phyloP scores from a whole-genome alignment of 2,113 vertebrate genomes.

The Protomyctophum bolini region DNA sequence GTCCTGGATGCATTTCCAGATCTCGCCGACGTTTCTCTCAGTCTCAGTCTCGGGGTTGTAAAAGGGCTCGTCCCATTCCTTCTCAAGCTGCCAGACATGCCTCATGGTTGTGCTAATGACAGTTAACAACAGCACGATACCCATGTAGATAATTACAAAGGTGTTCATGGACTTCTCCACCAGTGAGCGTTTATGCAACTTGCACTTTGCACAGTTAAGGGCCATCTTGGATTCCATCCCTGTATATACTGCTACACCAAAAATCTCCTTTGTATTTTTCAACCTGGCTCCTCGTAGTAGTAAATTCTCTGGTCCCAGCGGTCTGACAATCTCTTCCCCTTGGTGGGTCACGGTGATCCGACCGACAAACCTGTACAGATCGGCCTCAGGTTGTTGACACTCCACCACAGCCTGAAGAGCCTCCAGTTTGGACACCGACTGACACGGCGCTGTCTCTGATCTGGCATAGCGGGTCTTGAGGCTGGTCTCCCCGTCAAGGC shows the following conservation, averaged over 20 bases:
- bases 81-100: slow-evolving; percentile 87
- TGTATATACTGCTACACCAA: slow-evolving; percentile 90
- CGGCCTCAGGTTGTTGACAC: slow-evolving; percentile 89
- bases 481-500: slow-evolving; percentile 90
- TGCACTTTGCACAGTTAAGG: slow-evolving; percentile 92
- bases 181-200: slow-evolving; percentile 91
- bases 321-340: slow-evolving; percentile 86
- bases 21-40: slow-evolving; percentile 90
- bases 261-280: slow-evolving; percentile 92
- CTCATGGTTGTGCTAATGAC: slow-evolving; percentile 89
- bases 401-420: slow-evolving; percentile 85
- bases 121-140: slow-evolving; percentile 88
- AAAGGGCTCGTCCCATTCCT: slow-evolving; percentile 82
- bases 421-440: slow-evolving; percentile 84
- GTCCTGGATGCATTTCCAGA: slow-evolving; percentile 25
- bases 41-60: slow-evolving; percentile 84
- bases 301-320: slow-evolving; percentile 88
- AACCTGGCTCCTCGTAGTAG: slow-evolving; percentile 90
- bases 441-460: slow-evolving; percentile 86
- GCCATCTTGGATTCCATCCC: slow-evolving; percentile 95
- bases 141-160: slow-evolving; percentile 90
- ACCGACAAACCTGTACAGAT: slow-evolving; percentile 91
- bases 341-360: slow-evolving; percentile 85
- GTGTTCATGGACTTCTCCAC: slow-evolving; percentile 95
- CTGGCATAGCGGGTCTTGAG: slow-evolving; percentile 87